phyloP scores from a whole-genome alignment of 2,797 vertebrate genomes.

The Sebastes matsubarae region DNA sequence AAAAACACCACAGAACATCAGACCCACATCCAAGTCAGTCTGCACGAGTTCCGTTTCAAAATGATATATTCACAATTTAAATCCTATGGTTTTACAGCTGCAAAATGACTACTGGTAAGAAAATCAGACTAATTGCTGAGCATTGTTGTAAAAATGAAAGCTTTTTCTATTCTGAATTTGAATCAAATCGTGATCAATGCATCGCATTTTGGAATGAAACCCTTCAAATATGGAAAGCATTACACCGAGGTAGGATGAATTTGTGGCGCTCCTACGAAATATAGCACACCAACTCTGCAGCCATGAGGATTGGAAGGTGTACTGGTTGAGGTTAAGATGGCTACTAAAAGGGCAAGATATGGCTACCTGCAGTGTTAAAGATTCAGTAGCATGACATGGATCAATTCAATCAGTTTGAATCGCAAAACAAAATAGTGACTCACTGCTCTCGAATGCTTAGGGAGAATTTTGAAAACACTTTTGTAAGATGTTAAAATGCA shows the following conservation, averaged over 20 bases:
- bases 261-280: slow-evolving; percentile 24
- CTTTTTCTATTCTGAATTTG: not conserved
- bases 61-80: not conserved
- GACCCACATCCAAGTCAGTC: not conserved
- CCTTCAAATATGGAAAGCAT: slow-evolving; percentile 31
- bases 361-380: slow-evolving; percentile 60
- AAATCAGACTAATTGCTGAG: not conserved
- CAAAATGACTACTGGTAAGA: slow-evolving; percentile 28
- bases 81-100: not conserved
- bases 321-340: slow-evolving; percentile 56
- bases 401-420: slow-evolving; percentile 22
- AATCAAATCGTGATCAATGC: not conserved
- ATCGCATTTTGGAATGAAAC: slow-evolving; percentile 44
- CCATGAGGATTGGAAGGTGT: slow-evolving; percentile 25
- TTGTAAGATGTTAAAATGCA: not conserved
- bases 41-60: slow-evolving; percentile 15
- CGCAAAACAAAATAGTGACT: slow-evolving; percentile 9
- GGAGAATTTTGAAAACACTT: slow-evolving; percentile 4
- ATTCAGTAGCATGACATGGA: slow-evolving; percentile 61
- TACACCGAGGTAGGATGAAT: slow-evolving; percentile 66
- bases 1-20: slow-evolving; percentile 19
- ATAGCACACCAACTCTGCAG: slow-evolving; percentile 40
- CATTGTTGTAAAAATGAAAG: not conserved
- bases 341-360: slow-evolving; percentile 50
- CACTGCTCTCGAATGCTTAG: not conserved